A percentile compares a stretch with the other conserved stretches of the same genome.
Evolutionary conservation across 2,113 vertebrate genomes (phyloP).

Genomic region (Elephas maximus): DNA sequence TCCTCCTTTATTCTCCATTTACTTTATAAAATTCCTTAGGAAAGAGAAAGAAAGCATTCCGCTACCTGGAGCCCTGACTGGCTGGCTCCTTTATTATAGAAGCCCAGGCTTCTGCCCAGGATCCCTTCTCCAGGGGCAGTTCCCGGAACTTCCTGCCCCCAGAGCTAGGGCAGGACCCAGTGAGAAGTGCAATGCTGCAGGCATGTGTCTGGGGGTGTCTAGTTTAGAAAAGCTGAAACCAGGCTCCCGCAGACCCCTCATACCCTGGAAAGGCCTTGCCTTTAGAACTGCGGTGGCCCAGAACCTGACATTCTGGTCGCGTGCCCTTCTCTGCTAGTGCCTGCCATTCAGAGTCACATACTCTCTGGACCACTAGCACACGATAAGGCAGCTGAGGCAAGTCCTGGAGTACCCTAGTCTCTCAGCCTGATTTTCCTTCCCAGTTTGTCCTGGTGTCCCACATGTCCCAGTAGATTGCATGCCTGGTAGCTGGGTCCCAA

Average conservation of each 20-base stretch:
- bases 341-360: neutral
- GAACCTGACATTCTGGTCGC: neutral
- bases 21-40: neutral
- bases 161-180: neutral
- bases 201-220: neutral
- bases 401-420: neutral
- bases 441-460: neutral
- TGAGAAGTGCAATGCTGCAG: neutral
- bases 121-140: neutral
- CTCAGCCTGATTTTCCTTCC: neutral
- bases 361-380: neutral
- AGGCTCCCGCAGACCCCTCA: neutral
- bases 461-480: neutral
- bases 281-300: neutral
- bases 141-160: neutral
- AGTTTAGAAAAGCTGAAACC: neutral
- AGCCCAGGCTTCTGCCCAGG: neutral
- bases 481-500: neutral
- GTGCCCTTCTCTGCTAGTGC: neutral
- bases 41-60: constrained; percentile 6
- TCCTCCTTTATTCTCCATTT: neutral
- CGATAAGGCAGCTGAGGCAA: neutral
- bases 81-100: neutral
- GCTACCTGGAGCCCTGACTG: neutral
- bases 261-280: neutral